Conservation (phyloP, 2,888 invertebrate species). For the Antheraea yamamai region DNA sequence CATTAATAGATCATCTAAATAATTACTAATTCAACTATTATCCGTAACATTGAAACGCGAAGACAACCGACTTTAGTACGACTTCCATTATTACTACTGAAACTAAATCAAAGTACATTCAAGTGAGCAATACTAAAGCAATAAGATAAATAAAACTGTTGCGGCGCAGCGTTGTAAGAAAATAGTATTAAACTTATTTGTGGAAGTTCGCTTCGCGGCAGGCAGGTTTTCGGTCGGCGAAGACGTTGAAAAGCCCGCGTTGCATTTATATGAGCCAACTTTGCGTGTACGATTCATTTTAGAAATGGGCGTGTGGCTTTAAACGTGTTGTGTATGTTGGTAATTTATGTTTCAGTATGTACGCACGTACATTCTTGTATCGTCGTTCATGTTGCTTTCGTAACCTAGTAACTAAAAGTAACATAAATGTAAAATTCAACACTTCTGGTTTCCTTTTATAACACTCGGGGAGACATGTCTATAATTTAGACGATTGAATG, state of each 20-base stretch:
- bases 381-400: background rate
- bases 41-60: background rate
- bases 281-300: constrained; percentile 17
- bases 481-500: too few species aligned
- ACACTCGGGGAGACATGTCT: too few species aligned
- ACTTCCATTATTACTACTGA: background rate
- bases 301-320: constrained; percentile 19
- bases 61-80: background rate
- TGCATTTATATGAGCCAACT: constrained; percentile 23
- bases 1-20: background rate
- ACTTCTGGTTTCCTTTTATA: too few species aligned
- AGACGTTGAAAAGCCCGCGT: constrained; percentile 22
- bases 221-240: constrained; percentile 16
- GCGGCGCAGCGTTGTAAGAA: constrained; percentile 17
- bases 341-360: constrained; percentile 9
- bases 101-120: constrained; percentile 3
- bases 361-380: background rate
- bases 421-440: too few species aligned
- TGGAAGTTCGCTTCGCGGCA: constrained; percentile 20
- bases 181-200: constrained; percentile 39
- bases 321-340: background rate
- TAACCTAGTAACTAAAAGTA: constrained; percentile 28
- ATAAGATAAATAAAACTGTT: constrained; percentile 18
- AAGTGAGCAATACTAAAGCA: constrained; percentile 15
- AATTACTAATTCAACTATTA: background rate